A percentile compares a stretch with the other conserved stretches of the same genome.
Conservation (phyloP, 2,113 vertebrate genomes). For the Boleophthalmus pectinirostris region DNA sequence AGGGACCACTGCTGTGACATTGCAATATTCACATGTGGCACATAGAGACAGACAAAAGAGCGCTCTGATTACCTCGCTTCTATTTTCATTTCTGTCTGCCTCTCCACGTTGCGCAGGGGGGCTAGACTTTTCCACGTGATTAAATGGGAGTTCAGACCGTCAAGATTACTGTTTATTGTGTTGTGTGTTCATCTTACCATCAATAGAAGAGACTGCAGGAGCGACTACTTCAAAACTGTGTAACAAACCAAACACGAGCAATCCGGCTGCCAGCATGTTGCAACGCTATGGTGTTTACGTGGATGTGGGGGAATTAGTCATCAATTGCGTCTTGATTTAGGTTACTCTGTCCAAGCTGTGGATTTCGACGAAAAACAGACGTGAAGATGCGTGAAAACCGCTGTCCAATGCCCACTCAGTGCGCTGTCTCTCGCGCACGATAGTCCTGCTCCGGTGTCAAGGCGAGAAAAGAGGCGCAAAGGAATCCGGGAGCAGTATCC, state of each 20-base stretch:
- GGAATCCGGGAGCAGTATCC: conserved; percentile 26
- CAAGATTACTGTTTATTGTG: background rate
- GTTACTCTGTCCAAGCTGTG: conserved; percentile 44
- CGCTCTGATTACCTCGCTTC: conserved; percentile 39
- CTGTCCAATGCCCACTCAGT: conserved; percentile 17
- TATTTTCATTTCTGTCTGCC: background rate
- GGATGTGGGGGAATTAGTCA: conserved; percentile 52
- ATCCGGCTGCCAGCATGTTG: conserved; percentile 67
- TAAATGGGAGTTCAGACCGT: background rate
- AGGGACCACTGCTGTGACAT: conserved; percentile 43
- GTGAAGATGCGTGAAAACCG: background rate
- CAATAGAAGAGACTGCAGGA: conserved; percentile 66
- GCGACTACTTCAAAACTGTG: conserved; percentile 74
- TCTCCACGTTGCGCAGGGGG: conserved; percentile 40
- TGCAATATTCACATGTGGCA: conserved; percentile 58
- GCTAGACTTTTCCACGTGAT: background rate
- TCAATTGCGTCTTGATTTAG: conserved; percentile 60
- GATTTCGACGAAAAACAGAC: conserved; percentile 17
- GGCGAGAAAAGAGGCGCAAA: conserved; percentile 26
- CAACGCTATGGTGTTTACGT: conserved; percentile 62
- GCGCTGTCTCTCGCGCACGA: conserved; percentile 18
- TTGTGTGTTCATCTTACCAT: conserved; percentile 66
- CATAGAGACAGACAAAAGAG: conserved; percentile 52
- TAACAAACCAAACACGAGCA: conserved; percentile 76
- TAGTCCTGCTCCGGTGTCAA: conserved; percentile 41